Percentiles rank a stretch among this genome's conserved stretches.
These are phyloP conservation scores for Romanogobio albipinnatus DNA, from an alignment of 2,113 vertebrate genomes.

Conservation along the genomic window DNA sequence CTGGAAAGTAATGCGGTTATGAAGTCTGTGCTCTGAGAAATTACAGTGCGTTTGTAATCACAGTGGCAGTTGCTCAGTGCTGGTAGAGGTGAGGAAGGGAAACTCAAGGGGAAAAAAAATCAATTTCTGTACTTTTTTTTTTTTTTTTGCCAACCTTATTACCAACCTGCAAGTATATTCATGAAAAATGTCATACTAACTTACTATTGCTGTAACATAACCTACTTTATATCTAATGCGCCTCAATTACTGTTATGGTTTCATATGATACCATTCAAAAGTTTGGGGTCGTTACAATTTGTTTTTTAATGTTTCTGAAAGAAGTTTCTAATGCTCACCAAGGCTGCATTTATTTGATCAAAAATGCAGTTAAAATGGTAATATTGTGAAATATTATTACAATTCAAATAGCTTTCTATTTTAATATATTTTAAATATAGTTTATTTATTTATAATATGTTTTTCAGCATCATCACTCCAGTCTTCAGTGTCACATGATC, in stretches of 20 bases:
- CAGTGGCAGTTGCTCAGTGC: constrained; percentile 45
- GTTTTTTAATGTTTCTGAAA: no score
- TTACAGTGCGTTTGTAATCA: constrained; percentile 46
- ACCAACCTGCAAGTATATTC: background rate
- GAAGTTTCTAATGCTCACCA: no score
- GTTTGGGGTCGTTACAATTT: background rate
- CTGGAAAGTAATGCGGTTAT: constrained; percentile 44
- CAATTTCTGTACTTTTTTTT: background rate
- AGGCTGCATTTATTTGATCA: no score
- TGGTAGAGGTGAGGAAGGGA: constrained; percentile 48
- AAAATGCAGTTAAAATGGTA: no score
- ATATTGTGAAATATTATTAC: no score
- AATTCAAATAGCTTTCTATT: no score
- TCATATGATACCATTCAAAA: background rate
- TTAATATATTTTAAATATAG: no score
- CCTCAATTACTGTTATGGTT: background rate
- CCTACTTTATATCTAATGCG: background rate
- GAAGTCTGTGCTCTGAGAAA: constrained; percentile 47
- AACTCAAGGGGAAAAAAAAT: background rate
- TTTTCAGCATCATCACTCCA: no score
- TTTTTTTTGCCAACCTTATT: background rate
- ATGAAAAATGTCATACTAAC: background rate
- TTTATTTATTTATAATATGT: no score
- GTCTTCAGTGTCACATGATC: no score
- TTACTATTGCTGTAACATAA: background rate